phyloP scores from a whole-genome alignment of 2,113 vertebrate genomes.

The Girardinichthys multiradiatus region DNA sequence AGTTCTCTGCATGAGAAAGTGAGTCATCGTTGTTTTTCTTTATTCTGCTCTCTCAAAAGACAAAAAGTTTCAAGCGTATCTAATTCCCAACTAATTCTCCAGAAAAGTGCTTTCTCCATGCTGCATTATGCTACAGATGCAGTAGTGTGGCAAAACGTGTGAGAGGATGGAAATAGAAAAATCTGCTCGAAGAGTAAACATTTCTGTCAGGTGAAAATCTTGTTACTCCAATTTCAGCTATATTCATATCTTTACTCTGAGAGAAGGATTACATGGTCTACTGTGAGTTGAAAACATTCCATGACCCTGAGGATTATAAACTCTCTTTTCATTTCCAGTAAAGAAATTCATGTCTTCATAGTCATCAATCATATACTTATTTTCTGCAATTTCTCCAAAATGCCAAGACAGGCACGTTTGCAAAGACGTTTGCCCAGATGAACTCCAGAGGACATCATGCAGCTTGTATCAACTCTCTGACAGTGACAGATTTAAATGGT shows the following conservation, averaged over 20 bases:
- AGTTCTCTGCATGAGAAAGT: slow-evolving; percentile 37
- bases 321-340: slow-evolving; percentile 19
- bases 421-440: not conserved
- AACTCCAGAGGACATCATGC: slow-evolving; percentile 7
- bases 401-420: slow-evolving; percentile 10
- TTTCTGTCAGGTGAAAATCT: slow-evolving; percentile 58
- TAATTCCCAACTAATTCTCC: slow-evolving; percentile 58
- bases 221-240: slow-evolving; percentile 35
- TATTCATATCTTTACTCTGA: slow-evolving; percentile 40
- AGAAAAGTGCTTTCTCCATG: slow-evolving; percentile 30
- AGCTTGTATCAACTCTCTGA: slow-evolving; percentile 44
- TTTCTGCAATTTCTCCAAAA: slow-evolving; percentile 15
- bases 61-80: slow-evolving; percentile 50
- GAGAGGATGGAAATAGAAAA: slow-evolving; percentile 53
- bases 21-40: slow-evolving; percentile 55
- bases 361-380: slow-evolving; percentile 25
- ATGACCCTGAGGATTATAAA: slow-evolving; percentile 33
- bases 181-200: slow-evolving; percentile 58
- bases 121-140: slow-evolving; percentile 33
- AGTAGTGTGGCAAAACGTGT: slow-evolving; percentile 44
- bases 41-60: slow-evolving; percentile 43
- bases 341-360: slow-evolving; percentile 28
- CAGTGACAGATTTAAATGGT: slow-evolving; percentile 40
- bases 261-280: slow-evolving; percentile 30
- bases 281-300: slow-evolving; percentile 12